These are phyloP conservation scores for Tupaia chinensis DNA, from an alignment of 2,113 vertebrate species.

Conservation along the genomic window DNA sequence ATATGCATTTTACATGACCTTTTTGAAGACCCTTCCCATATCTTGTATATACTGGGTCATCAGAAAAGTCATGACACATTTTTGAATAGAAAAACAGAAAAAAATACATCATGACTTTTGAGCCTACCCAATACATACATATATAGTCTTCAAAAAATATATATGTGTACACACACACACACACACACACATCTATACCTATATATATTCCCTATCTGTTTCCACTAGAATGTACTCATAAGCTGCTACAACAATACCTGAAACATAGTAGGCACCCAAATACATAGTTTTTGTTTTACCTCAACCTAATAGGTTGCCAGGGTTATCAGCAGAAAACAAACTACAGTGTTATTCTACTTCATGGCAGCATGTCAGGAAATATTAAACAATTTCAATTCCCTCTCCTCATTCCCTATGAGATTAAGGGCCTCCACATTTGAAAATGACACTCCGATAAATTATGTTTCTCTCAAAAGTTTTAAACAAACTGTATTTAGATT, in stretches of 20 bases:
- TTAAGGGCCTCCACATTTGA: constrained; percentile 44
- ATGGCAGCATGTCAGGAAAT: background rate
- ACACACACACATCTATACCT: background rate
- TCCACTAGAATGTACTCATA: background rate
- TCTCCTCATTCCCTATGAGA: constrained; percentile 38
- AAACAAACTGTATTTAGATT: constrained; percentile 59
- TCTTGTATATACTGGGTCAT: too few relatives aligned
- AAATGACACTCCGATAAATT: constrained; percentile 65
- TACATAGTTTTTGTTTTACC: background rate
- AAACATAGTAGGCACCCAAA: background rate
- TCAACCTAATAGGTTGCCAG: background rate
- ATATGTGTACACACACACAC: background rate
- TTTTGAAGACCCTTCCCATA: too few relatives aligned
- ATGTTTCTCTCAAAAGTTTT: constrained; percentile 65
- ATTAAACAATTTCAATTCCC: constrained; percentile 43
- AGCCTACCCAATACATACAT: too few relatives aligned
- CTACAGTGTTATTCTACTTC: background rate
- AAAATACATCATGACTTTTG: too few relatives aligned
- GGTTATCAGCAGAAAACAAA: background rate
- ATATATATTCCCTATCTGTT: background rate
- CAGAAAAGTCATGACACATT: too few relatives aligned
- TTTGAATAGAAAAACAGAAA: too few relatives aligned
- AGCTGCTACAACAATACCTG: background rate
- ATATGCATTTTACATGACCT: too few relatives aligned
- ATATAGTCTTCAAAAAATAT: too few relatives aligned